phyloP scores from a whole-genome alignment of 2,888 invertebrate species.

The Synergus laeviventris region DNA sequence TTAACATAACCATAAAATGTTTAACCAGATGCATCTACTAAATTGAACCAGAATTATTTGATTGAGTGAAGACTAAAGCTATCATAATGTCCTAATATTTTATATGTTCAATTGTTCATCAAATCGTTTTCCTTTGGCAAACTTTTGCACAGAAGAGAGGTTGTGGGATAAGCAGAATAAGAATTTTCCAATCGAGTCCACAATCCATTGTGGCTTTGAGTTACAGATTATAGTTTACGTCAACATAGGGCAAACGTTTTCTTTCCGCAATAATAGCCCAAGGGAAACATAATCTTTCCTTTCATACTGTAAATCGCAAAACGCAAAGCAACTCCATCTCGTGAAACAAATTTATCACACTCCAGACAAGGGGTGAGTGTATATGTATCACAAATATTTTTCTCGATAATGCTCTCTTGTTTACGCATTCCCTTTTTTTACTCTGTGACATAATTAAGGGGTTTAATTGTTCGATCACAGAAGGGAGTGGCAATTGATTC shows the following conservation, averaged over 20 bases:
- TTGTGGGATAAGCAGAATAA: not conserved
- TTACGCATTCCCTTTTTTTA: conserved; percentile 39
- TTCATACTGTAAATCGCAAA: conserved; percentile 40
- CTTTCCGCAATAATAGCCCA: not conserved
- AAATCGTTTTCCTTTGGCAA: no score
- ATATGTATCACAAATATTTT: conserved; percentile 51
- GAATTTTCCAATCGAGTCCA: not conserved
- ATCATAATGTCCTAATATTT: no score
- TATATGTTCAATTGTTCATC: no score
- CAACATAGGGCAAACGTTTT: not conserved
- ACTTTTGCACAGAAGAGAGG: no score
- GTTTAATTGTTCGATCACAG: conserved; percentile 43
- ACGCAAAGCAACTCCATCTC: conserved; percentile 40
- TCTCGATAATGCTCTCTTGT: conserved; percentile 49
- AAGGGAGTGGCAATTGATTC: not conserved
- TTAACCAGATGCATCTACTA: no score
- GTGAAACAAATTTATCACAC: conserved; percentile 50
- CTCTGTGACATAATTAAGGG: conserved; percentile 41
- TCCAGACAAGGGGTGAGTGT: conserved; percentile 46
- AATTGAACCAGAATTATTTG: no score
- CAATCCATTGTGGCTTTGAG: not conserved
- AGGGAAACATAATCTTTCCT: not conserved
- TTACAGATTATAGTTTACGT: not conserved
- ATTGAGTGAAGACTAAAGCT: no score
- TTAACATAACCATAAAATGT: no score